phyloP scores from a whole-genome alignment of 2,797 vertebrate genomes.

The Propithecus deckenii region DNA sequence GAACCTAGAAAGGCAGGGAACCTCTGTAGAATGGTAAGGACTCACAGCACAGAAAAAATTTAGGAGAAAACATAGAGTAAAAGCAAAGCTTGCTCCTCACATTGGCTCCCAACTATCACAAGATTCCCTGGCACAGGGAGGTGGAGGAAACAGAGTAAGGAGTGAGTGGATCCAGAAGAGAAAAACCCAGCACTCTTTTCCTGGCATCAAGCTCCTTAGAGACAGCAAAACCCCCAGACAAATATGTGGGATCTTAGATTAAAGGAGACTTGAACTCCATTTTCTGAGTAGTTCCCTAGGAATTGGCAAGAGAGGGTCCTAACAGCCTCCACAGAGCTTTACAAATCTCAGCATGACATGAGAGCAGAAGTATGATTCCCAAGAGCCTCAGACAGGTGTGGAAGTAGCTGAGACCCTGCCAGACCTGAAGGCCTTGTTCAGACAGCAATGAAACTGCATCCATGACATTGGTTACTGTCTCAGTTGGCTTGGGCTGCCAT shows the following conservation, averaged over 20 bases:
- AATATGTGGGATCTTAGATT: background rate
- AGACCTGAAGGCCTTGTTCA: background rate
- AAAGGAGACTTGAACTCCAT: background rate
- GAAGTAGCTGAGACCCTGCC: background rate
- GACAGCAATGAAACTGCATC: background rate
- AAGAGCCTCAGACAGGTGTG: background rate
- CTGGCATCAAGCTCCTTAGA: background rate
- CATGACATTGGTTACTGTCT: background rate
- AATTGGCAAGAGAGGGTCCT: background rate
- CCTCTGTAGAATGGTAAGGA: background rate
- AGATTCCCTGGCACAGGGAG: background rate
- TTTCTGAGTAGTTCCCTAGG: background rate
- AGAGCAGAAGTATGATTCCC: background rate
- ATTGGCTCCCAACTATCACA: background rate
- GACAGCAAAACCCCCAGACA: background rate
- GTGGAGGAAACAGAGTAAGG: background rate
- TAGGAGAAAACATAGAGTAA: background rate
- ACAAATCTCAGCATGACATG: background rate
- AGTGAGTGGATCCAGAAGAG: background rate
- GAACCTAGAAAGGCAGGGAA: background rate
- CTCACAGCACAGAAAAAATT: background rate
- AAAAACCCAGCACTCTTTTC: background rate
- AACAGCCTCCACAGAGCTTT: background rate
- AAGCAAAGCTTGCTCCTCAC: background rate
- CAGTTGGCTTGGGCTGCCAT: background rate